Percentiles rank a stretch among this genome's conserved stretches.
Evolutionary conservation across 2,113 vertebrate species (phyloP).

Genomic region (Andinoacara biseriatus): DNA sequence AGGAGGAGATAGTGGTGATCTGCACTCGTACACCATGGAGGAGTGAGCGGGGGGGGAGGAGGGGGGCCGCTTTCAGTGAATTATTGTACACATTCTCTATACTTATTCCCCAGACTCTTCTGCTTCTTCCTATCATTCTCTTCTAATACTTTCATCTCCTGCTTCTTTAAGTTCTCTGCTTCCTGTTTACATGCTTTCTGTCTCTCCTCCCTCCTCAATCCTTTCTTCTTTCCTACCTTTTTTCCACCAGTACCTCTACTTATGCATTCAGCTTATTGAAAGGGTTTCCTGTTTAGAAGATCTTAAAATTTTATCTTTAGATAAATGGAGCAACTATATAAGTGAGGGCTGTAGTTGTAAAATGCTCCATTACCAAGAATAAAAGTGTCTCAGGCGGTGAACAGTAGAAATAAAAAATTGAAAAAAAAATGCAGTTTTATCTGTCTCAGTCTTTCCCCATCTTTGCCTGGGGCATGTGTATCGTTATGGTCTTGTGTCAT

Average conservation of each 20-base stretch:
- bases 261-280: not conserved
- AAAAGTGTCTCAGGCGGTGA: constrained; percentile 15
- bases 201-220: not conserved
- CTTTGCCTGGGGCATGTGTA: constrained; percentile 41
- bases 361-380: constrained; percentile 42
- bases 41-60: not conserved
- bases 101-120: not conserved
- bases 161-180: not conserved
- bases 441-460: constrained; percentile 11
- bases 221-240: not conserved
- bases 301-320: constrained; percentile 31
- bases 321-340: not conserved
- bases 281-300: not conserved
- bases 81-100: constrained; percentile 8
- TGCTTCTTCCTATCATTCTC: not conserved
- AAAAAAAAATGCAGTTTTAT: constrained; percentile 2
- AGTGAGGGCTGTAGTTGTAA: constrained; percentile 23
- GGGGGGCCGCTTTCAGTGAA: not conserved
- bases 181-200: not conserved
- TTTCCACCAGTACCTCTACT: not conserved
- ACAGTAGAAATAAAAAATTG: not conserved
- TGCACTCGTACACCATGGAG: constrained; percentile 23
- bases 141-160: not conserved
- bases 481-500: constrained; percentile 43
- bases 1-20: constrained; percentile 53